A percentile compares a stretch with the other conserved stretches of the same genome.
Conservation (phyloP, 1,140 invertebrate species). For the Eubasilissa regina region DNA sequence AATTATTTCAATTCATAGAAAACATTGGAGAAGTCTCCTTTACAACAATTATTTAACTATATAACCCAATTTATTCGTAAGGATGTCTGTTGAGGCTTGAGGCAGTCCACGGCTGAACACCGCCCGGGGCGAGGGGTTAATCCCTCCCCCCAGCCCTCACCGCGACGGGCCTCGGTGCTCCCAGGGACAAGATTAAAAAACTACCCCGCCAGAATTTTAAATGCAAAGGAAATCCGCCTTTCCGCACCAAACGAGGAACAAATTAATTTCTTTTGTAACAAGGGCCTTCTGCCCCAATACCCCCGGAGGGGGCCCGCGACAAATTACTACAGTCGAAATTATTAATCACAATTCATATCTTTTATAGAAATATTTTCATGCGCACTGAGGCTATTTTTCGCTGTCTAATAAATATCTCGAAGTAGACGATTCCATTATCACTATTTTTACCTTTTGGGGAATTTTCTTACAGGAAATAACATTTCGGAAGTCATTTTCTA, state of each 20-base stretch:
- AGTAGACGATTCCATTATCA: conserved; percentile 1
- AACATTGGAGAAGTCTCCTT: too few relatives aligned
- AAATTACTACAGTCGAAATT: conserved; percentile 21
- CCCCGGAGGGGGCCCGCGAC: background rate
- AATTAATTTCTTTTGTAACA: conserved; percentile 51
- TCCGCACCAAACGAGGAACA: conserved; percentile 49
- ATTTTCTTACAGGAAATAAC: background rate
- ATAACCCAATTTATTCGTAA: background rate
- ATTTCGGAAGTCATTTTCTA: too few relatives aligned
- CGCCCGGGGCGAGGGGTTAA: conserved; percentile 32
- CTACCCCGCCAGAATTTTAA: conserved; percentile 50
- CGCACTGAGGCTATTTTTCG: background rate
- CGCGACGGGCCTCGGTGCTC: conserved; percentile 9
- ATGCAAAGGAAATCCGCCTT: conserved; percentile 43
- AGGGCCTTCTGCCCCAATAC: conserved; percentile 30
- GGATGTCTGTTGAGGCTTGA: background rate
- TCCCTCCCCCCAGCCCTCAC: conserved; percentile 29
- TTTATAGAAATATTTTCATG: conserved; percentile 11
- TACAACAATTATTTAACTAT: too few relatives aligned
- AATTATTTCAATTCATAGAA: too few relatives aligned
- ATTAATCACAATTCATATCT: conserved; percentile 37
- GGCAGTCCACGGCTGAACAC: background rate
- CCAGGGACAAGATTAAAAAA: conserved; percentile 56
- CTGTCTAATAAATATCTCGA: conserved; percentile 11
- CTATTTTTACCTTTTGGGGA: background rate